phyloP scores from a whole-genome alignment of 2,797 vertebrate species.

The Chrosomus eos region DNA sequence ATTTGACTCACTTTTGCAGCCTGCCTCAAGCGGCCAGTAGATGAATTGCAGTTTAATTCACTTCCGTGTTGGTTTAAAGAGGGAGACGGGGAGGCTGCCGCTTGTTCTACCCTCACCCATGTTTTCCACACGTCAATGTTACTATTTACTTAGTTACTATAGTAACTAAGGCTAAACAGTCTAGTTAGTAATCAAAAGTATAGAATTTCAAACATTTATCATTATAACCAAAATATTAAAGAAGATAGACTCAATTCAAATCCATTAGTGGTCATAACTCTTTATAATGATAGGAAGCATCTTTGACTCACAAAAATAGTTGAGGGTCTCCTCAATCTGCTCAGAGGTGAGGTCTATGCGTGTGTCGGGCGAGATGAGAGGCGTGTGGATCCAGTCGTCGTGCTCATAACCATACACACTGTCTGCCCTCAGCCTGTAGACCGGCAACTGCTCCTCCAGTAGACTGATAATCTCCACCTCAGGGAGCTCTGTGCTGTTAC shows the following conservation, averaged over 20 bases:
- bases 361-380: conserved; percentile 88
- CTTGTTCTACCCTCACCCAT: not conserved
- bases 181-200: not conserved
- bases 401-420: conserved; percentile 96
- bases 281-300: not conserved
- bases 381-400: conserved; percentile 98
- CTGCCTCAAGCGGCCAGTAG: too few species aligned
- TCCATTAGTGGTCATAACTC: not conserved
- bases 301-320: conserved; percentile 93
- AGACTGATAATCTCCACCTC: conserved; percentile 99
- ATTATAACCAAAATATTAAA: not conserved
- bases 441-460: conserved; percentile 95
- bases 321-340: conserved; percentile 97
- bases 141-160: not conserved
- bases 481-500: conserved; percentile 95
- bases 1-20: too few species aligned
- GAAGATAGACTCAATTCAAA: not conserved
- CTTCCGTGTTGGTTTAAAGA: too few species aligned
- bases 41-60: too few species aligned
- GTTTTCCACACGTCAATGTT: not conserved
- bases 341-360: conserved; percentile 91
- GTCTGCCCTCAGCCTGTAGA: conserved; percentile 93
- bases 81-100: too few species aligned
- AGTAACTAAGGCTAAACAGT: not conserved
- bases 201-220: not conserved